Evolutionary conservation across 2,888 invertebrate species (phyloP), one percentile per base, ranked within the genome.

Genomic region (Nowickia ferox): DNA sequence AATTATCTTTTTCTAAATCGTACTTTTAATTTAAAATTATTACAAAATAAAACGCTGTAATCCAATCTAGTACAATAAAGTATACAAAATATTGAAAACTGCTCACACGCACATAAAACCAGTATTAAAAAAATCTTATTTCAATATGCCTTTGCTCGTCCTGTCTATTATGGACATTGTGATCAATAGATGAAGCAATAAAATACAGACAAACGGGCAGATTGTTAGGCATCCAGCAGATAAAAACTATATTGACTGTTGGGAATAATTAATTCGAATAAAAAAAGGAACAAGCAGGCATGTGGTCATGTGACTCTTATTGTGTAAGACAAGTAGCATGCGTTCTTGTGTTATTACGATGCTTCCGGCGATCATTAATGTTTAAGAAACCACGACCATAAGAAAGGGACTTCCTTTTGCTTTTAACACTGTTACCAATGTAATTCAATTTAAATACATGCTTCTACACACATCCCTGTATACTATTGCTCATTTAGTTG

Each of bases 291-390:
- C 2, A 30, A 30, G 6, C 30, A 3, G 30, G 30, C 59, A 40
- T 59, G 59, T 40, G 59, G 3, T 17, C 30, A 13, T 55, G 19
- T 44, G 42, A 13, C 40, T 22, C 9, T 63, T 46, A 57, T 46
- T 65, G 80, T n/a, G 59, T 81, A 81, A 81, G 59, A 68, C 74
- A 74, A 74, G 74, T 74, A 81, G 80, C 74, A 61, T 48, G 68
- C n/a, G 42, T 75, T 63, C 22, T 42, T 42, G 15, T 53, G 11
- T 63, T 63, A 59, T 48, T 72, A 38, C 19, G 51, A 68, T 42
- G 74, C 74, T 81, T 81, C 74, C 74, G 80, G 80, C 68, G 68
- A 81, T 81, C 48, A 74, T 81, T 68, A 75, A 68, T 74, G 30
- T 61, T 68, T 40, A 44, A 61, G 63, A 75, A 75, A 30, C 40